Conservation (phyloP, 2,888 invertebrate genomes). For the Coecobrya sp. region DNA sequence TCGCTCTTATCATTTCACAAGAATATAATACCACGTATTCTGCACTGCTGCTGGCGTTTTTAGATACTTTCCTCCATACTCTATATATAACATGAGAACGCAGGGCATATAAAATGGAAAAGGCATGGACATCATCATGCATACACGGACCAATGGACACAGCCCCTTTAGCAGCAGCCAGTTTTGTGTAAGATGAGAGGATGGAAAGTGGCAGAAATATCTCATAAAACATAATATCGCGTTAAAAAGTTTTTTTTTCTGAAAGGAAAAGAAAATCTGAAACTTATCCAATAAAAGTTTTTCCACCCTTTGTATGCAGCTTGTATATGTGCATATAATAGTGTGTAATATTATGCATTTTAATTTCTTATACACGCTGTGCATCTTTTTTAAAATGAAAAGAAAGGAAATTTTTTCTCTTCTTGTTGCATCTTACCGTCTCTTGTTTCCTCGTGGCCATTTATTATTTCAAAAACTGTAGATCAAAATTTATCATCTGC, state of each 20-base stretch:
- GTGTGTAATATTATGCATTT: background rate
- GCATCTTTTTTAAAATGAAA: background rate
- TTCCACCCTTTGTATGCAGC: slow-evolving; percentile 18
- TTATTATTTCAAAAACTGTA: slow-evolving; percentile 13
- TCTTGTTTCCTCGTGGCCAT: slow-evolving; percentile 44
- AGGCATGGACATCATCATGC: background rate
- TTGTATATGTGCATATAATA: background rate
- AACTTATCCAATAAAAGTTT: slow-evolving; percentile 21
- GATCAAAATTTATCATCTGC: slow-evolving; percentile 43
- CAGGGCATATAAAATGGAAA: background rate
- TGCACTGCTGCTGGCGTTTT: background rate
- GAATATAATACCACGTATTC: slow-evolving; percentile 29
- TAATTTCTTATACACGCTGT: slow-evolving; percentile 22
- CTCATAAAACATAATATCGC: slow-evolving; percentile 72
- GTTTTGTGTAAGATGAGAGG: slow-evolving; percentile 69
- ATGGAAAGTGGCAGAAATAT: slow-evolving; percentile 75
- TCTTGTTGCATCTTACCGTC: slow-evolving; percentile 11
- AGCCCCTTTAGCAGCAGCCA: slow-evolving; percentile 40
- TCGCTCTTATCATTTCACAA: background rate
- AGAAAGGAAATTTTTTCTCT: background rate
- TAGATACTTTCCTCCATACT: slow-evolving; percentile 6
- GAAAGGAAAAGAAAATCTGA: slow-evolving; percentile 51
- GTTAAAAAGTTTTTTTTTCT: slow-evolving; percentile 56
- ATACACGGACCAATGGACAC: slow-evolving; percentile 77
- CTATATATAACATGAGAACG: background rate